Evolutionary conservation across 2,888 invertebrate species (phyloP).

Genomic region (Vandiemenella viatica): DNA sequence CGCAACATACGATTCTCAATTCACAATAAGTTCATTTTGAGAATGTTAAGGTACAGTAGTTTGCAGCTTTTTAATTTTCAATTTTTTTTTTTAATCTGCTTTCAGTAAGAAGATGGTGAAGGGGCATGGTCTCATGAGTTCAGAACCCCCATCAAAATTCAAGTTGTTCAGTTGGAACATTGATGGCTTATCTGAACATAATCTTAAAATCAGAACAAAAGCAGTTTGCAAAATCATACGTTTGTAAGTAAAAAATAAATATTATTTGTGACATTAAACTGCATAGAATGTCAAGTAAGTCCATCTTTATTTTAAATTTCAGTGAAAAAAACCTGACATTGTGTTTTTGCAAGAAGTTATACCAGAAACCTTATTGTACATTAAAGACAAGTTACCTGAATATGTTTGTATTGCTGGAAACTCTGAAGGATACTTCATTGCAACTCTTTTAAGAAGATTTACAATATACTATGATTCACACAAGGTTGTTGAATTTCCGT

Average conservation of each 20-base stretch:
- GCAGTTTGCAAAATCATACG: slow-evolving; percentile 33
- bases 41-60: too few species aligned
- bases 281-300: neutral
- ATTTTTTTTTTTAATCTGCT: neutral
- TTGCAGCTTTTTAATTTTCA: neutral
- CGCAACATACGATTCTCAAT: too few species aligned
- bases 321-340: slow-evolving; percentile 38
- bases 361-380: slow-evolving; percentile 27
- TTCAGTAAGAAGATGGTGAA: neutral
- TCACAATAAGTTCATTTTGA: too few species aligned
- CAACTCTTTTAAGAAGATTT: slow-evolving; percentile 28
- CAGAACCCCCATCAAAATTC: slow-evolving; percentile 25
- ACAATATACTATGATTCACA: slow-evolving; percentile 28
- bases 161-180: slow-evolving; percentile 41
- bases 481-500: slow-evolving; percentile 30
- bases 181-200: slow-evolving; percentile 38
- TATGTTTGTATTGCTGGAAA: slow-evolving; percentile 28
- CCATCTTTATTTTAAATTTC: slow-evolving; percentile 14
- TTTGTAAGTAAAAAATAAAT: slow-evolving; percentile 23
- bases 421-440: slow-evolving; percentile 29
- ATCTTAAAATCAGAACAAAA: slow-evolving; percentile 32
- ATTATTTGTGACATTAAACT: neutral
- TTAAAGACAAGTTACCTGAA: slow-evolving; percentile 27
- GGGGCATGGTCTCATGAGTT: slow-evolving; percentile 3
- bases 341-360: slow-evolving; percentile 43